A percentile compares a stretch with the other conserved stretches of the same genome.
phyloP scores from a whole-genome alignment of 2,113 vertebrate genomes.

The Hippocampus abdominalis region DNA sequence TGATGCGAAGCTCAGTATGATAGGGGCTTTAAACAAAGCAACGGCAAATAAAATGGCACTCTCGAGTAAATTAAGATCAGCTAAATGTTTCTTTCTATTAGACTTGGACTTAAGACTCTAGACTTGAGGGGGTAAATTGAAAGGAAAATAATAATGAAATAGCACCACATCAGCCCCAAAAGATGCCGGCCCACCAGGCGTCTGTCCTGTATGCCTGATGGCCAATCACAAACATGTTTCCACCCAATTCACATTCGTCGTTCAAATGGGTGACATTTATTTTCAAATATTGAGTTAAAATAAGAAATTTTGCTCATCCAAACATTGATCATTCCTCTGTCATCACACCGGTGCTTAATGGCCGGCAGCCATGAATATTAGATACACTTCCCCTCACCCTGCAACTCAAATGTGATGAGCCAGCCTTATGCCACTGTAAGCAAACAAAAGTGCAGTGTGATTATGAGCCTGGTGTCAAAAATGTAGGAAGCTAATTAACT shows the following conservation, averaged over 20 bases:
- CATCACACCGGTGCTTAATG: constrained; percentile 69
- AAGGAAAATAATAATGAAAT: too few species aligned
- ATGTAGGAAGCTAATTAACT: constrained; percentile 9
- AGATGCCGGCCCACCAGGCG: too few species aligned
- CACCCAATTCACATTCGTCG: neutral
- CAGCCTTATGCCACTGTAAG: constrained; percentile 40
- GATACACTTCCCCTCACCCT: constrained; percentile 70
- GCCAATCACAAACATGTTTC: neutral
- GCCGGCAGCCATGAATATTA: constrained; percentile 75
- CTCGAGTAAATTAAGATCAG: too few species aligned
- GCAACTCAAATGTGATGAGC: constrained; percentile 61
- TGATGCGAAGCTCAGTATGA: too few species aligned
- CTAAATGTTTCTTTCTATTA: too few species aligned
- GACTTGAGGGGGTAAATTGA: too few species aligned
- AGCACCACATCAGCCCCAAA: too few species aligned
- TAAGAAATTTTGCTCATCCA: constrained; percentile 17
- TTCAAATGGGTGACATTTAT: neutral
- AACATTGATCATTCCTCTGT: constrained; percentile 54
- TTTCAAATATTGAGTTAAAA: neutral
- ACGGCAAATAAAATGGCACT: too few species aligned
- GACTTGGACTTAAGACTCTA: too few species aligned
- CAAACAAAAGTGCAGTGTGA: constrained; percentile 35
- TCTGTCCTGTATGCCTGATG: too few species aligned
- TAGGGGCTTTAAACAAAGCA: too few species aligned
- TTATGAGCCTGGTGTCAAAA: constrained; percentile 21